Base-by-base conservation (phyloP, 1,140 invertebrate species). In the Pseudomyrmex pallidus region DNA sequence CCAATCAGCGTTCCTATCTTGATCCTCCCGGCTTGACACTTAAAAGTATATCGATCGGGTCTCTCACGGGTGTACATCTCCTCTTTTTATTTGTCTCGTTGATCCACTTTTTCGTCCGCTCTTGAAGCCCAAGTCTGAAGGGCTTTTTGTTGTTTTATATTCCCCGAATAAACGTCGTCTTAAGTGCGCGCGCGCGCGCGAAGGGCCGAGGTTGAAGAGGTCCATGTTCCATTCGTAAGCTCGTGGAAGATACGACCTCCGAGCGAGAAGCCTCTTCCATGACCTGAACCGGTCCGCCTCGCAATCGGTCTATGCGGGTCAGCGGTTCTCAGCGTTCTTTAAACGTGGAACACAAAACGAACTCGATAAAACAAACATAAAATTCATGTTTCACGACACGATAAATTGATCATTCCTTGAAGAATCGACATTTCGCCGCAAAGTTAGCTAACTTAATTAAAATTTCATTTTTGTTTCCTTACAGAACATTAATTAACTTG, bases 271-370 rank as follows among this genome's bases (percentile, higher is more conserved):
- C 17, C 61, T 92, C 89, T 86, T 93, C 90, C 90, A 88, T 93
- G 92, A 94, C 92, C 92, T 70, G 92, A 93, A 94, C 93, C 93
- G 93, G 92, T 94, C 93, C 91, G 90, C 90, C 90, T 92, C 87
- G 88, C 87, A 89, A 56, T 87, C 59, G 86, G 85, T 88, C 77
- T 88, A 88, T 73, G 76, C 66, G 25, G 61, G 67, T 87, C 92
- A 93, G 92, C 87, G 93, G 83, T 89, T 88, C 93, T 93, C 93
- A 94, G 92, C 90, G 35, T 35, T 35, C 35, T 91, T 87, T 80
- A 20, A 4, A 72, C 5, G 64, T 10, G 10, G 8, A 50, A 13
- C 2, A 8, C 2, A 8, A 2, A 8, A 9, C 44, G 15, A 52
- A 20, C 1, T 2, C 4, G 7, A 15, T 25, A 25, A 8, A 77